These are phyloP conservation scores for Takifugu flavidus DNA, from an alignment of 2,113 vertebrate species.

Conservation along the genomic window DNA sequence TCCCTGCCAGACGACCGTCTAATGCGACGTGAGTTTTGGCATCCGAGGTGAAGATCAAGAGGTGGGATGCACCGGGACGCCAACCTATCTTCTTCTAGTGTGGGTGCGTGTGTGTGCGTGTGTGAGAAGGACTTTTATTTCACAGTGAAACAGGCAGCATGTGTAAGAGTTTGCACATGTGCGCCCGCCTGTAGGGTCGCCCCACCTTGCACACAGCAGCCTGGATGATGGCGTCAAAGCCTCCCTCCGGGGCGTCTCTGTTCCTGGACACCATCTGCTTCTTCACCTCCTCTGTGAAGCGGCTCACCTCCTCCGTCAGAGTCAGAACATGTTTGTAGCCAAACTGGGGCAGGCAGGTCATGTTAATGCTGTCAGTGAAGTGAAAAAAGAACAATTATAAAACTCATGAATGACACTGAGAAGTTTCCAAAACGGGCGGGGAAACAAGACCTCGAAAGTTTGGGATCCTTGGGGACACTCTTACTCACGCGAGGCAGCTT, in stretches of 20 bases:
- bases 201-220: conserved; percentile 90
- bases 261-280: conserved; percentile 94
- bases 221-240: conserved; percentile 97
- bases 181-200: background rate
- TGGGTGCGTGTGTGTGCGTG: background rate
- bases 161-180: background rate
- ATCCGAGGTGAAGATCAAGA: conserved; percentile 95
- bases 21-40: conserved; percentile 94
- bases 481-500: conserved; percentile 8
- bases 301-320: conserved; percentile 86
- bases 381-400: too few relatives aligned
- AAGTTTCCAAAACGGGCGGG: too few relatives aligned
- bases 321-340: conserved; percentile 94
- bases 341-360: conserved; percentile 88
- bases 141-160: background rate
- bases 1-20: conserved; percentile 91
- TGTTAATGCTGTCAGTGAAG: conserved; percentile 70
- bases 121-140: conserved; percentile 3
- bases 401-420: too few relatives aligned
- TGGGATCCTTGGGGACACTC: background rate
- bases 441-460: background rate
- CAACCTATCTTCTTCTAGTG: conserved; percentile 91
- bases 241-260: conserved; percentile 91
- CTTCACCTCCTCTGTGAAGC: conserved; percentile 93
- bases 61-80: conserved; percentile 91